phyloP scores from a whole-genome alignment of 2,113 vertebrate species.

The Sarotherodon lohbergeri region DNA sequence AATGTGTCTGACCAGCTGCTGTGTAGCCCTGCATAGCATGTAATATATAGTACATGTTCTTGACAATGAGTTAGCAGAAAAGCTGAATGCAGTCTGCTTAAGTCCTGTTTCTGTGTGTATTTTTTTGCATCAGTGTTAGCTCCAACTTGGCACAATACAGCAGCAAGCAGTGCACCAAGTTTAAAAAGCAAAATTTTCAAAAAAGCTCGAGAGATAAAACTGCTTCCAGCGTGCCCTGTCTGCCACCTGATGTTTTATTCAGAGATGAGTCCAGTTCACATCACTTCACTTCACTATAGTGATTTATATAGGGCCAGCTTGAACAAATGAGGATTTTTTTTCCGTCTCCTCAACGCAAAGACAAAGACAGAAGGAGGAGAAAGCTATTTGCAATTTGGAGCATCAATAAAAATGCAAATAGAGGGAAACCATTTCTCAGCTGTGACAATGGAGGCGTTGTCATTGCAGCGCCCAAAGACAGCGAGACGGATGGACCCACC shows the following conservation, averaged over 20 bases:
- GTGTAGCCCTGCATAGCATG: background rate
- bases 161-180: background rate
- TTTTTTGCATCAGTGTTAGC: background rate
- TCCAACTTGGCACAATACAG: background rate
- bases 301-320: slow-evolving; percentile 48
- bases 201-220: background rate
- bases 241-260: slow-evolving; percentile 65
- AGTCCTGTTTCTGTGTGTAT: background rate
- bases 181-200: slow-evolving; percentile 2
- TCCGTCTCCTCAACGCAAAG: slow-evolving; percentile 26
- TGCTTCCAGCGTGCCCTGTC: slow-evolving; percentile 16
- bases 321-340: slow-evolving; percentile 48
- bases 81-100: background rate
- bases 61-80: background rate
- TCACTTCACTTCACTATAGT: slow-evolving; percentile 31
- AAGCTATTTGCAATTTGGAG: slow-evolving; percentile 61
- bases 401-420: slow-evolving; percentile 75
- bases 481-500: slow-evolving; percentile 25
- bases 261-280: slow-evolving; percentile 45
- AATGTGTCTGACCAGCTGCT: slow-evolving; percentile 45
- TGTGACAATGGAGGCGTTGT: slow-evolving; percentile 46
- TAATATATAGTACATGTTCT: background rate
- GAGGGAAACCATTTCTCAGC: slow-evolving; percentile 49
- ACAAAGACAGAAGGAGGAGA: slow-evolving; percentile 54
- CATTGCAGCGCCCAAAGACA: slow-evolving; percentile 25